A percentile compares a stretch with the other conserved stretches of the same genome.
Conservation (phyloP, 2,113 vertebrate genomes). For the Catharus minimus region DNA sequence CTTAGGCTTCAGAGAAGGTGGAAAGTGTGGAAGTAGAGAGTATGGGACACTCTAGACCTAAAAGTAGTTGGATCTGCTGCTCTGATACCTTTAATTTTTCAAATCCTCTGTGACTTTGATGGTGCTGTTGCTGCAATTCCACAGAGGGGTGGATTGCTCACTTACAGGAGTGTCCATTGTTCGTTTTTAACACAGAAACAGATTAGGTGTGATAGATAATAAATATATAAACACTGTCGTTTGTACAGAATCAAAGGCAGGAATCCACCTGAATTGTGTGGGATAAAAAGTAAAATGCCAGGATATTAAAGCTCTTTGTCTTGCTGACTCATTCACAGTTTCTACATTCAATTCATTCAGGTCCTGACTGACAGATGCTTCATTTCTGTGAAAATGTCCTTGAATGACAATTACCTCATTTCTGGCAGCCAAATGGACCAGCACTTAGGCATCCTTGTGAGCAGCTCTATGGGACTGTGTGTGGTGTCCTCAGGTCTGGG, state of each 20-base stretch:
- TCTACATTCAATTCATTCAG: not conserved
- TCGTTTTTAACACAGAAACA: not conserved
- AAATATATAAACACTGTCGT: not conserved
- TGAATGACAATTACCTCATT: conserved; percentile 49
- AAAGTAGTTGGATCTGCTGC: not conserved
- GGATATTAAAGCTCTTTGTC: not conserved
- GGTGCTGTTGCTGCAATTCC: not conserved
- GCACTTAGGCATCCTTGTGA: not conserved
- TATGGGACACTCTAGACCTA: not conserved
- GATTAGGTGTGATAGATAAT: not conserved
- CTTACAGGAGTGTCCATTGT: not conserved
- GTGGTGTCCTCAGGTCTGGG: not conserved
- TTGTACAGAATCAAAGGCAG: not conserved
- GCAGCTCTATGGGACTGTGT: not conserved
- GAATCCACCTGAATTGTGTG: not conserved
- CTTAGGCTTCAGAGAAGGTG: not conserved
- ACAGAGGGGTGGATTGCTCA: not conserved
- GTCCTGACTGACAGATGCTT: conserved; percentile 38
- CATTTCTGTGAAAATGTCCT: conserved; percentile 29
- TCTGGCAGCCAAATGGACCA: conserved; percentile 37
- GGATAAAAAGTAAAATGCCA: not conserved
- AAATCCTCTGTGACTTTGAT: not conserved
- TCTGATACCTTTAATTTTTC: not conserved
- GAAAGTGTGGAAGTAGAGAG: not conserved
- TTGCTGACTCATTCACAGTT: not conserved